phyloP scores from a whole-genome alignment of 53 echinoderm and acorn worm genomes.

The Patiria pectinifera region DNA sequence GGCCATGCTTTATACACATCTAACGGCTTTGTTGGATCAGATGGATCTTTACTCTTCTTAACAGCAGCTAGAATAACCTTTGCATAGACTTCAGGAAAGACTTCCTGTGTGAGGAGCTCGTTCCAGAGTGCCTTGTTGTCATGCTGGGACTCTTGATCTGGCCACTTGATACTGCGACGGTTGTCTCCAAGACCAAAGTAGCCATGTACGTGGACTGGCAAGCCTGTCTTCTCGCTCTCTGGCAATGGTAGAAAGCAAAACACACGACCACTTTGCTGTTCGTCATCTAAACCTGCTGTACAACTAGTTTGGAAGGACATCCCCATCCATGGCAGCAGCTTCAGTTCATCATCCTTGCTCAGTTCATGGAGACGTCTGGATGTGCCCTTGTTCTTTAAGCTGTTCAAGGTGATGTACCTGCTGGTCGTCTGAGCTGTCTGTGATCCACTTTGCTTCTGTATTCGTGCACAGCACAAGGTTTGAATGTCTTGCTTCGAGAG shows the following conservation, averaged over 20 bases:
- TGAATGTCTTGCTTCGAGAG: slow-evolving; percentile 4
- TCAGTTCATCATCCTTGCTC: slow-evolving; percentile 51
- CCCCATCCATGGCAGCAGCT: slow-evolving; percentile 80
- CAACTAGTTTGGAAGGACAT: slow-evolving; percentile 57
- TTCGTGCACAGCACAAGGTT: not conserved
- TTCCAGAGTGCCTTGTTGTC: slow-evolving; percentile 88
- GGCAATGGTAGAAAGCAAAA: slow-evolving; percentile 99
- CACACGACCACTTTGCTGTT: slow-evolving; percentile 66
- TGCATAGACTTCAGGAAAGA: slow-evolving; percentile 77
- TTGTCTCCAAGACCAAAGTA: slow-evolving; percentile 93
- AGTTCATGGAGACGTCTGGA: slow-evolving; percentile 34
- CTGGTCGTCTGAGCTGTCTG: not conserved
- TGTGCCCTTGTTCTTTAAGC: slow-evolving; percentile 8
- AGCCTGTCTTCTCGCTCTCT: slow-evolving; percentile 79
- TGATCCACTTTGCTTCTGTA: not conserved
- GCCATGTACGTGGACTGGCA: slow-evolving; percentile 94
- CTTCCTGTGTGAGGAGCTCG: slow-evolving; percentile 62
- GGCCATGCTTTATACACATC: slow-evolving; percentile 79
- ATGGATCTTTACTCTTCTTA: not conserved
- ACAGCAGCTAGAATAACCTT: slow-evolving; percentile 60
- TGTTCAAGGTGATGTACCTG: slow-evolving; percentile 49
- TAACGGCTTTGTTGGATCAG: not conserved
- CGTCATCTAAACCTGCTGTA: not conserved
- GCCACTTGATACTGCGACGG: slow-evolving; percentile 93
- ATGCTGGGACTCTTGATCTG: slow-evolving; percentile 78